Evolutionary conservation across 2,797 vertebrate species (phyloP).

Genomic region (Amphiprion clarkii): DNA sequence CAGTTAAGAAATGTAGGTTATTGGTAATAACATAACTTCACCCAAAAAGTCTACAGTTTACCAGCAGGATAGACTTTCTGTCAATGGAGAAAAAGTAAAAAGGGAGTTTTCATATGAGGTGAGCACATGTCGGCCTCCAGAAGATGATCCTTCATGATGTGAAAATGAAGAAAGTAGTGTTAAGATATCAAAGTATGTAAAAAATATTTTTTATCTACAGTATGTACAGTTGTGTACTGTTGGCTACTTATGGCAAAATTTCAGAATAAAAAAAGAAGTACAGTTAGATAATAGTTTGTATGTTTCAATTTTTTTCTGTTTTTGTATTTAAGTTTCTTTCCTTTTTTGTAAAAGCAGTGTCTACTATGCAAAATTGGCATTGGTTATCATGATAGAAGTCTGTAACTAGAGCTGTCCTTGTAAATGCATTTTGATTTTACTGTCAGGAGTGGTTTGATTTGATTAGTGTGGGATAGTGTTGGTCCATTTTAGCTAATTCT

Average conservation of each 20-base stretch:
- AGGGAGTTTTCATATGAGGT: slow-evolving; percentile 42
- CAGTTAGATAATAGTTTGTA: slow-evolving; percentile 82
- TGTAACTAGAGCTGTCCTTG: slow-evolving; percentile 86
- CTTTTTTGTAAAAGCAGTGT: slow-evolving; percentile 85
- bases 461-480: slow-evolving; percentile 84
- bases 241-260: slow-evolving; percentile 75
- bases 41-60: slow-evolving; percentile 45
- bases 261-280: slow-evolving; percentile 74
- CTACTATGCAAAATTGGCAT: slow-evolving; percentile 94
- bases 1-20: slow-evolving; percentile 11
- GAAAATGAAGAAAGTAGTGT: slow-evolving; percentile 62
- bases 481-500: slow-evolving; percentile 81
- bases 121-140: slow-evolving; percentile 38
- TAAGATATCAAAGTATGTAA: slow-evolving; percentile 75
- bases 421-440: slow-evolving; percentile 84
- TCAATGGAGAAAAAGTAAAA: slow-evolving; percentile 24
- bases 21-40: slow-evolving; percentile 18
- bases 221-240: slow-evolving; percentile 84
- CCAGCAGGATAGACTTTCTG: slow-evolving; percentile 52
- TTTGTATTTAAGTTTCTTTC: slow-evolving; percentile 62
- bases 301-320: slow-evolving; percentile 49
- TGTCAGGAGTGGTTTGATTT: slow-evolving; percentile 76
- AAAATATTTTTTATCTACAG: slow-evolving; percentile 75
- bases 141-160: slow-evolving; percentile 54
- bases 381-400: slow-evolving; percentile 87